These are phyloP conservation scores for Drosophila chauvacae DNA, from an alignment of 1,140 invertebrate species.

Conservation along the genomic window DNA sequence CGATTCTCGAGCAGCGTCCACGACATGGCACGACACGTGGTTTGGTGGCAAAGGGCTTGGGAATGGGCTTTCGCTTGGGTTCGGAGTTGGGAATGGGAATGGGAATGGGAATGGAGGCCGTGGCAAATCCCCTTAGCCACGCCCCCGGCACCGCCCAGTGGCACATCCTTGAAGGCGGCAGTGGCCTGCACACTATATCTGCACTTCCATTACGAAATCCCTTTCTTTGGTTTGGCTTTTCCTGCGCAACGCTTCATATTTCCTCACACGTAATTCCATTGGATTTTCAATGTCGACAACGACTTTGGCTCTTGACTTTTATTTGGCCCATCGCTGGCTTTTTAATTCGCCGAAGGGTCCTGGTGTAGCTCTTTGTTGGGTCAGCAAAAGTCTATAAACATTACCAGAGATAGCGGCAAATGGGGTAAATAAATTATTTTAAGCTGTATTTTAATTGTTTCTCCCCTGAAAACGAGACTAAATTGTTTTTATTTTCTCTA, in stretches of 20 bases:
- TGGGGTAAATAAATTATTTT: slow-evolving; percentile 46
- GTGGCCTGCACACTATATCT: slow-evolving; percentile 53
- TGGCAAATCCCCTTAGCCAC: slow-evolving; percentile 69
- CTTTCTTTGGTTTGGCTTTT: slow-evolving; percentile 46
- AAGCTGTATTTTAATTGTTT: slow-evolving; percentile 36
- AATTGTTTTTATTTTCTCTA: slow-evolving; percentile 32
- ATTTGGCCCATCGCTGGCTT: slow-evolving; percentile 22
- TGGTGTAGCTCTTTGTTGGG: not conserved
- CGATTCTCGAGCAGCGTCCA: slow-evolving; percentile 51
- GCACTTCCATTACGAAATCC: slow-evolving; percentile 55
- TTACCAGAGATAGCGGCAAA: slow-evolving; percentile 41
- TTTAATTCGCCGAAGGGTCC: slow-evolving; percentile 40
- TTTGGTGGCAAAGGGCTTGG: slow-evolving; percentile 40
- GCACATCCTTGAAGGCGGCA: slow-evolving; percentile 63
- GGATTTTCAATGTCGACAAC: slow-evolving; percentile 56
- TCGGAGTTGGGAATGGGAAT: not conserved
- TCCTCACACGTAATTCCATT: slow-evolving; percentile 71
- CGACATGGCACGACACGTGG: slow-evolving; percentile 71
- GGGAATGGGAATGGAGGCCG: slow-evolving; percentile 34
- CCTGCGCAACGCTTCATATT: slow-evolving; percentile 61
- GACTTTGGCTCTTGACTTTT: slow-evolving; percentile 51
- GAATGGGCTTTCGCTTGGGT: slow-evolving; percentile 1
- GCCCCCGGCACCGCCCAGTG: slow-evolving; percentile 46
- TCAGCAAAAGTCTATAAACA: slow-evolving; percentile 32
- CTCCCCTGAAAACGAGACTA: slow-evolving; percentile 14